Conservation (phyloP, 2,797 vertebrate genomes). For the Eulemur rubriventer region DNA sequence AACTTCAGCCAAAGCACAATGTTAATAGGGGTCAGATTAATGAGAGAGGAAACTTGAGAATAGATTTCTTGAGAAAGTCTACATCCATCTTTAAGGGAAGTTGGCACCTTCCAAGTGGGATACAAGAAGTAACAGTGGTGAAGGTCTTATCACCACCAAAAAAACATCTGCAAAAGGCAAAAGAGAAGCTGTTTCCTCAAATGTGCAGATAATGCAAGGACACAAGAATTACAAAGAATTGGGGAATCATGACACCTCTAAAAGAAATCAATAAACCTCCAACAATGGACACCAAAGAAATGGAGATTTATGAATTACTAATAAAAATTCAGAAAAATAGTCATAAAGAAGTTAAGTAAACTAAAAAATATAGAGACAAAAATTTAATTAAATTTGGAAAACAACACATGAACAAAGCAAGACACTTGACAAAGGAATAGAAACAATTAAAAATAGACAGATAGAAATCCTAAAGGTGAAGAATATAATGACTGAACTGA, state of each 20-base stretch:
- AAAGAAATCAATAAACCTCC: not conserved
- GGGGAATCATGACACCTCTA: not conserved
- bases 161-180: not conserved
- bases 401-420: not conserved
- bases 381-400: not conserved
- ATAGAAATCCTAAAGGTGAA: not conserved
- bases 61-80: not conserved
- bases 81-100: not conserved
- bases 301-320: not conserved
- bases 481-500: not conserved
- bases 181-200: not conserved
- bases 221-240: not conserved
- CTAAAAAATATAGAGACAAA: not conserved
- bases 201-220: not conserved
- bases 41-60: not conserved
- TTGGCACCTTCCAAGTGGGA: not conserved
- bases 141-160: not conserved
- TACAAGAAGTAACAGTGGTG: not conserved
- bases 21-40: not conserved
- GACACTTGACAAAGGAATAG: no score
- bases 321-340: not conserved
- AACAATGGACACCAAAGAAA: not conserved
- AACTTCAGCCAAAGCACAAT: not conserved
- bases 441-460: not conserved
- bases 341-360: not conserved